Evolutionary conservation across 2,888 invertebrate genomes (phyloP), one percentile per base, ranked within the genome.

Genomic region (Punctoribates punctum): DNA sequence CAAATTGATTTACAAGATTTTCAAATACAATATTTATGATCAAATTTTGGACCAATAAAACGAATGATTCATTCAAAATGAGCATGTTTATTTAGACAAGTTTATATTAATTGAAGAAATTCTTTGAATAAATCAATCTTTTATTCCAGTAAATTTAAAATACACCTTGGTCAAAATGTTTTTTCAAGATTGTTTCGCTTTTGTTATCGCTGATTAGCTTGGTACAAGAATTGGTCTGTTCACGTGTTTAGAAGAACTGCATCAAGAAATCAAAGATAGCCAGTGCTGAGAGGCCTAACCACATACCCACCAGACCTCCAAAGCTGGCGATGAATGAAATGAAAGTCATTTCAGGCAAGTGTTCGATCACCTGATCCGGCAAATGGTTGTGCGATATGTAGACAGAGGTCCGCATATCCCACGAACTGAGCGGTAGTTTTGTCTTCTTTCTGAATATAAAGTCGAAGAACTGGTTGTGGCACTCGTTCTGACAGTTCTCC

Each of bases 311-410:
- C 62, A 62, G 17, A 62, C 62, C 62, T 3, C 62, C 62, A 9
- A 62, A 62, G 1, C 8, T 13, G 8, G 62, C 62, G 11, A 62
- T 29, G 29, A 62, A 62, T 29, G 62, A 62, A 3, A 62, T 62
- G 29, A 62, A 62, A 11, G 62, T 62, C 62, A 62, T 62, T 62
- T 62, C 62, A 8, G 62, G 62, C 29, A 62, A 62, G 29, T 62
- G 62, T 62, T 62, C 62, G 62, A 62, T 62, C 62, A 62, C 62
- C n/a, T 62, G 62, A 29, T 62, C 62, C 15, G 62, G 62, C 29
- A 62, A 29, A 29, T 29, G 70, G 20, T 70, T 70, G 46, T 70
- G 70, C 15, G 70, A 23, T 70, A 70, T 70, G 23, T 46, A 46
- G 3, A 70, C 70, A 15, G 23, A 25, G 0, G 70, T 42, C 42